These are phyloP conservation scores for Pterostichus niger DNA, from an alignment of 2,888 invertebrate genomes.

Conservation along the genomic window DNA sequence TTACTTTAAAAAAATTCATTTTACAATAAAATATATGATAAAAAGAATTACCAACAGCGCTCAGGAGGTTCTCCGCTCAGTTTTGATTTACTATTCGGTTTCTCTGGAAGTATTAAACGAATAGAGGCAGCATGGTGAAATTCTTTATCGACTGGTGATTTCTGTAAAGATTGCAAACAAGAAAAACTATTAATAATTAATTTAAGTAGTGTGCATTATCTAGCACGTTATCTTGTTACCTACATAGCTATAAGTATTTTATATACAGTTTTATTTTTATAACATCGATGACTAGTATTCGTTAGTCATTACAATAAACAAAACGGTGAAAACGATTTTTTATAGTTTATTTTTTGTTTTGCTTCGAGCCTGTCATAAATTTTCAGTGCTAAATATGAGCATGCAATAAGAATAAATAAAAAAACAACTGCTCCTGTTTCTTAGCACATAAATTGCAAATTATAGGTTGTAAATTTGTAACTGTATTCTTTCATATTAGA, in stretches of 20 bases:
- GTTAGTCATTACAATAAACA: background rate
- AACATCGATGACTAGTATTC: background rate
- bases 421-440: constrained; percentile 4
- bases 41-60: too few species aligned
- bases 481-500: constrained; percentile 7
- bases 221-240: background rate
- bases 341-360: background rate
- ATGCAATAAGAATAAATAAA: background rate
- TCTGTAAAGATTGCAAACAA: too few species aligned
- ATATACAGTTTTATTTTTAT: background rate
- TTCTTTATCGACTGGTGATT: too few species aligned
- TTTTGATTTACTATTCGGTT: too few species aligned
- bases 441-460: constrained; percentile 5
- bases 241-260: background rate
- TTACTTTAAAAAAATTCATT: too few species aligned
- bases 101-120: too few species aligned
- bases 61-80: too few species aligned
- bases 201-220: too few species aligned
- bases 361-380: background rate
- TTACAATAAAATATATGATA: too few species aligned
- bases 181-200: too few species aligned
- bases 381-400: constrained; percentile 1
- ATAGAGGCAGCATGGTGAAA: too few species aligned
- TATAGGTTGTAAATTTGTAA: constrained; percentile 6
- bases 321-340: constrained; percentile 9